These are phyloP conservation scores for Drosophila neonasuta DNA, from an alignment of 2,888 invertebrate genomes.

Conservation along the genomic window DNA sequence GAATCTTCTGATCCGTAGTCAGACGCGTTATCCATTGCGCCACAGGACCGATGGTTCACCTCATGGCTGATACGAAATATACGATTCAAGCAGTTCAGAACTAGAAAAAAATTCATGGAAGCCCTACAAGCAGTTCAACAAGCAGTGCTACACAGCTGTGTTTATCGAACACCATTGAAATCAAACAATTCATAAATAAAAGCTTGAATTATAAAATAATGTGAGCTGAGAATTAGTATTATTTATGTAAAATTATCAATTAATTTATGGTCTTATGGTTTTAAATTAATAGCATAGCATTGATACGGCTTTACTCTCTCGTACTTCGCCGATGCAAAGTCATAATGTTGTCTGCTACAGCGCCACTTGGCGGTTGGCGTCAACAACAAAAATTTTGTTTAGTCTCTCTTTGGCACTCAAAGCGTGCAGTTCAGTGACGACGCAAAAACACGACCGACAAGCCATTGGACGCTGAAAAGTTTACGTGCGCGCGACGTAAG, in stretches of 20 bases:
- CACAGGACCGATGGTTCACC: slow-evolving; percentile 69
- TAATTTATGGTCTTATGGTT: neutral
- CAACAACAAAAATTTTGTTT: slow-evolving; percentile 27
- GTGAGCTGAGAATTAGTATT: neutral
- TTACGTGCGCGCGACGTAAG: slow-evolving; percentile 55
- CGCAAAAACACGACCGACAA: slow-evolving; percentile 6
- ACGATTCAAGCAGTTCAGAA: slow-evolving; percentile 13
- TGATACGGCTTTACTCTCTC: slow-evolving; percentile 2
- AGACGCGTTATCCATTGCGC: slow-evolving; percentile 82
- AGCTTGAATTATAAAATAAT: neutral
- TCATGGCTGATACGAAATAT: neutral
- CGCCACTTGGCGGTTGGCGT: slow-evolving; percentile 30
- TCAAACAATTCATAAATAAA: neutral
- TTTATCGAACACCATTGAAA: neutral
- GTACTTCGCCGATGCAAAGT: slow-evolving; percentile 1
- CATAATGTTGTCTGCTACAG: slow-evolving; percentile 36
- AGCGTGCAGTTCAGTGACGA: slow-evolving; percentile 54
- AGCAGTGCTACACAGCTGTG: slow-evolving; percentile 28
- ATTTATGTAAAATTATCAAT: neutral
- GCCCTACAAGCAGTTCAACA: slow-evolving; percentile 26
- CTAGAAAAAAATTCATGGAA: neutral
- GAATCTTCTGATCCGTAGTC: slow-evolving; percentile 82
- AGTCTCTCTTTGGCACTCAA: slow-evolving; percentile 62
- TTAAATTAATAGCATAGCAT: neutral
- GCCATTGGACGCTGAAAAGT: slow-evolving; percentile 34